These are phyloP conservation scores for Cricetomys ansorgei DNA, from an alignment of 2,113 vertebrate species.

Conservation along the genomic window DNA sequence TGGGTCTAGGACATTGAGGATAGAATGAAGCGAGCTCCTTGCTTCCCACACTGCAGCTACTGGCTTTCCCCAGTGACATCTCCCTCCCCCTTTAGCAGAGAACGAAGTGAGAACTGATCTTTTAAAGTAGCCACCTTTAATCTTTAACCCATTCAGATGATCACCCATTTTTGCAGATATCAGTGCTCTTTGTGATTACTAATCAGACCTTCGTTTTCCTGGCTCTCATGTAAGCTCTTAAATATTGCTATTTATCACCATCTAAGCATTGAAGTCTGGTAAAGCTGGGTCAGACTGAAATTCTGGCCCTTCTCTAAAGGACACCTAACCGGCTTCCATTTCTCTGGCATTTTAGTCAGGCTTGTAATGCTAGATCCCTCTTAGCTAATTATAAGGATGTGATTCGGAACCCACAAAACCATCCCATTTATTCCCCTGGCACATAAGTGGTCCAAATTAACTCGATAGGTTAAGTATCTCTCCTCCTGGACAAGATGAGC, in stretches of 20 bases:
- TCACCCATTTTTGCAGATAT: slow-evolving; percentile 25
- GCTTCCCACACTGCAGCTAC: fast-evolving
- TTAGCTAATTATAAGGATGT: not conserved
- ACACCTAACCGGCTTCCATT: not conserved
- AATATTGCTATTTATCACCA: not conserved
- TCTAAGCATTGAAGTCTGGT: not conserved
- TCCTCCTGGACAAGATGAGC: not conserved
- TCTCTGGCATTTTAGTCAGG: not conserved
- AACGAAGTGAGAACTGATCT: not conserved
- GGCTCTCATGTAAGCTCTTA: not conserved
- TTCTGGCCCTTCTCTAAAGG: slow-evolving; percentile 11
- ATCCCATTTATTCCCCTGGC: not conserved
- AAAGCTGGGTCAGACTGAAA: not conserved
- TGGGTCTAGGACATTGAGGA: not conserved
- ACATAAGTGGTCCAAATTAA: not conserved
- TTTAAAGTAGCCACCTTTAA: not conserved
- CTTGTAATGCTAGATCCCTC: not conserved
- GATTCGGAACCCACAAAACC: not conserved
- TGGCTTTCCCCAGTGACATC: not conserved
- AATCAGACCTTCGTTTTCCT: not conserved
- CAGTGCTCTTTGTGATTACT: not conserved
- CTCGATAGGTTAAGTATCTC: slow-evolving; percentile 4
- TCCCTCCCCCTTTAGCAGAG: not conserved
- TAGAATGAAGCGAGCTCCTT: fast-evolving
- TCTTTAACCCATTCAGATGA: not conserved